Evolutionary conservation across 2,113 vertebrate genomes (phyloP), one percentile per base, ranked within the genome.

Genomic region (Pedetes capensis): DNA sequence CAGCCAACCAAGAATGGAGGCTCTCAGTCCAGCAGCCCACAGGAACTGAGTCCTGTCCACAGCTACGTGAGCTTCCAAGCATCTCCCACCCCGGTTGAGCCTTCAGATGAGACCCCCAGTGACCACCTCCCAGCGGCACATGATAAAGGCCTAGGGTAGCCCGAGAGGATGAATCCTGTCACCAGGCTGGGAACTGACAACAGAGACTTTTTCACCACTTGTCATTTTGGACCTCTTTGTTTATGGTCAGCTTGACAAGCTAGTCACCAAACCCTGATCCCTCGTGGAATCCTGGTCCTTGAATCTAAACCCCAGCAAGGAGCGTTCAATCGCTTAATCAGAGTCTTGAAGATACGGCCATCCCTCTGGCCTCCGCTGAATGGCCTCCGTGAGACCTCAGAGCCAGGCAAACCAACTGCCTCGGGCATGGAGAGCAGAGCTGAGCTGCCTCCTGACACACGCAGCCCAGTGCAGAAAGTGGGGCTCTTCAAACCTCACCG

Each of bases 391-490:
- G 85, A 75, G 92, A 57, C 23, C 47, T 37, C 32, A 27, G 55
- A 69, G 63, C 34, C 10, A 7, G 23, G 53, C 39, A 51, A 55
- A 72, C 44, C 25, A 5, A 0, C 8, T 3, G 14, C 47, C 17
- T 1, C 0, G 11, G 25, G 8, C 3, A 34, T 7, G 5, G 53
- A 27, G 8, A 13, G 47, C 29, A 10, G 6, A 68, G 42, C 59
- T 11, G 17, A 32, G 9, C 69, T 18, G n/a, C 59, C 68, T 12
- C 47, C 44, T 0, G 2, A 2, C 1, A 3, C 55, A 0, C 6
- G 0, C 4, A 29, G n/a, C 61, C 59, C 44, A 23, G 10, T 1
- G 7, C 61, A 37, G 17, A 53, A 16, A 22, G 16, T 0, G 18
- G 18, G 47, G 59, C 16, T 64, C 25, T 39, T 2, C n/a, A 10